These are phyloP conservation scores for Drosophila hydei DNA, from an alignment of 1,140 invertebrate genomes.

Conservation along the genomic window DNA sequence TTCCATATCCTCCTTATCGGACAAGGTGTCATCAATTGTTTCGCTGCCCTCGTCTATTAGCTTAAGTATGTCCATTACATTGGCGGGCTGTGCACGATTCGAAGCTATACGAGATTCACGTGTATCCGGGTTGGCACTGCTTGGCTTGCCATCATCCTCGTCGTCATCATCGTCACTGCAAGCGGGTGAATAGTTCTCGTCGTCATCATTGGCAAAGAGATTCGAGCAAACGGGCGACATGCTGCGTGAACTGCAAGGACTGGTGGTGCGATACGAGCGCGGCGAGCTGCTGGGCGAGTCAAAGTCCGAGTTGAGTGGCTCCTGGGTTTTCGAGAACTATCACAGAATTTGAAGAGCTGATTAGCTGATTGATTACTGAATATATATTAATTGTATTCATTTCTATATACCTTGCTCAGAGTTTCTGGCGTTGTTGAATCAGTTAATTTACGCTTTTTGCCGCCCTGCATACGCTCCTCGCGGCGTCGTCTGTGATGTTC, in stretches of 20 bases:
- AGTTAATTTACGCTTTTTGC: constrained; percentile 73
- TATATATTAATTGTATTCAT: background rate
- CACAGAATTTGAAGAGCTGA: background rate
- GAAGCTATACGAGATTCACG: constrained; percentile 50
- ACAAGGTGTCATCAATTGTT: constrained; percentile 74
- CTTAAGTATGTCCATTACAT: constrained; percentile 73
- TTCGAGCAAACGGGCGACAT: constrained; percentile 74
- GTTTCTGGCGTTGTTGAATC: constrained; percentile 56
- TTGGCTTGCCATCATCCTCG: constrained; percentile 59
- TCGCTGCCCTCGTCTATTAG: constrained; percentile 71
- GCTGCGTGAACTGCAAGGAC: constrained; percentile 80
- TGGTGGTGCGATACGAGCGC: constrained; percentile 67
- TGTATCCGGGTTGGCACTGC: constrained; percentile 46
- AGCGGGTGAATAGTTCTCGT: constrained; percentile 82
- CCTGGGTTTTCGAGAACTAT: constrained; percentile 70
- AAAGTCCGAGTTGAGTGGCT: constrained; percentile 55
- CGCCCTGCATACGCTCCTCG: constrained; percentile 70
- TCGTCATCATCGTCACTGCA: constrained; percentile 81
- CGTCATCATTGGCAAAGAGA: constrained; percentile 63
- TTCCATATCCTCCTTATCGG: constrained; percentile 75
- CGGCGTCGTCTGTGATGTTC: constrained; percentile 72
- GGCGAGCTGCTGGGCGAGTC: constrained; percentile 80
- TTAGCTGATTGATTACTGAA: background rate
- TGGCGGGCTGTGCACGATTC: constrained; percentile 57
- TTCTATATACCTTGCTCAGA: constrained; percentile 58